Evolutionary conservation across 2,888 invertebrate species (phyloP).

Genomic region (Zygothrica quintamaculata): DNA sequence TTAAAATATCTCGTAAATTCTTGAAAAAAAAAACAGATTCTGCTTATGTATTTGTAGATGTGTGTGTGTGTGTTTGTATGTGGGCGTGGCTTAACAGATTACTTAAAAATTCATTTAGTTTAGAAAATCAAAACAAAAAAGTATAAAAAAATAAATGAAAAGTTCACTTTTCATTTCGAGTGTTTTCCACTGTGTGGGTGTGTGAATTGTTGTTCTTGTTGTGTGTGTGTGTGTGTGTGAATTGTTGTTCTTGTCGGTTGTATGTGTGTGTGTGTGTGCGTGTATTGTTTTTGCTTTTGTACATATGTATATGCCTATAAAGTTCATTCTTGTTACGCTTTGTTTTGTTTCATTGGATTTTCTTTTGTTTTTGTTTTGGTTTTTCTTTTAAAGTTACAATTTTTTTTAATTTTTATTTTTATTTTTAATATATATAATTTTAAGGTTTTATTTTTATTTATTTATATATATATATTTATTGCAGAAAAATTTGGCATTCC

Average conservation of each 20-base stretch:
- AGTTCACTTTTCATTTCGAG: neutral
- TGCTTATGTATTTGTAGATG: conserved; percentile 18
- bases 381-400: conserved; percentile 41
- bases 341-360: conserved; percentile 19
- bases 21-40: too few species aligned
- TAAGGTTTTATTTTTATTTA: conserved; percentile 16
- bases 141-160: neutral
- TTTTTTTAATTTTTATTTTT: conserved; percentile 23
- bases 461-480: conserved; percentile 57
- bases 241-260: neutral
- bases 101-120: neutral
- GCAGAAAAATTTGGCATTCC: conserved; percentile 77
- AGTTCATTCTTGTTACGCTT: conserved; percentile 57
- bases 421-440: conserved; percentile 17
- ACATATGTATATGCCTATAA: conserved; percentile 46
- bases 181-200: neutral
- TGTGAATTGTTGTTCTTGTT: neutral
- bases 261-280: conserved; percentile 8
- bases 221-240: conserved; percentile 8
- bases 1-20: too few species aligned
- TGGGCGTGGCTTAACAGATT: neutral
- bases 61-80: conserved; percentile 19
- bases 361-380: conserved; percentile 16
- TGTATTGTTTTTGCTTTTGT: conserved; percentile 6
- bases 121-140: conserved; percentile 4